phyloP scores from a whole-genome alignment of 2,113 vertebrate species.

The Furnarius figulus region DNA sequence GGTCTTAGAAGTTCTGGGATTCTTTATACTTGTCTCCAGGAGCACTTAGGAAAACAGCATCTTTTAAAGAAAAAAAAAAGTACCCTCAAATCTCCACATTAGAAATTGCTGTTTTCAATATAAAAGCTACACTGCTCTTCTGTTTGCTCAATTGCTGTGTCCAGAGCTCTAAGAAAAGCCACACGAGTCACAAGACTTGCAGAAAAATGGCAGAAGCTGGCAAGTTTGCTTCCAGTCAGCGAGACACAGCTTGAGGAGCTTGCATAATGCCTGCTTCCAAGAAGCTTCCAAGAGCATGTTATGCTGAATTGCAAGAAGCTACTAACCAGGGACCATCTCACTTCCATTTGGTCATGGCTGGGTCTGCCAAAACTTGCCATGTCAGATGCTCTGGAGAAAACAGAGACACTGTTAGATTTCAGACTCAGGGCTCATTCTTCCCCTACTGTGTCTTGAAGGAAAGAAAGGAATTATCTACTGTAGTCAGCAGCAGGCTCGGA shows the following conservation, averaged over 20 bases:
- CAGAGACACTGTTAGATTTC: constrained; percentile 20
- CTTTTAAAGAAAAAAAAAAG: background rate
- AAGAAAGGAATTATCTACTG: background rate
- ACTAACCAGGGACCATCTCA: constrained; percentile 30
- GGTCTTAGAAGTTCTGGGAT: background rate
- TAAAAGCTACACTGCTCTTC: background rate
- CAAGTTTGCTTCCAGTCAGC: constrained; percentile 40
- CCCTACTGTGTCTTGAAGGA: background rate
- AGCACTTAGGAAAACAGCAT: background rate
- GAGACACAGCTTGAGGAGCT: constrained; percentile 41
- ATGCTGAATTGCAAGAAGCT: constrained; percentile 16
- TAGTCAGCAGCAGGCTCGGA: background rate
- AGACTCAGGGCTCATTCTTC: background rate
- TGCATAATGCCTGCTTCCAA: constrained; percentile 32
- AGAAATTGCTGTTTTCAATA: background rate
- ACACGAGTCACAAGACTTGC: constrained; percentile 46
- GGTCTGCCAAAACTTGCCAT: constrained; percentile 19
- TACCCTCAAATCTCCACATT: background rate
- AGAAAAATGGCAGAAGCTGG: constrained; percentile 48
- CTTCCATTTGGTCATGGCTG: constrained; percentile 6
- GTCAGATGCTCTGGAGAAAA: constrained; percentile 19
- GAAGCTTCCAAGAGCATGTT: background rate
- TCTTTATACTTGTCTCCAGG: background rate
- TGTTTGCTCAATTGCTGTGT: background rate
- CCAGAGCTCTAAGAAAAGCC: constrained; percentile 36